These are phyloP conservation scores for Arge pagana DNA, from an alignment of 2,888 invertebrate species.

Conservation along the genomic window DNA sequence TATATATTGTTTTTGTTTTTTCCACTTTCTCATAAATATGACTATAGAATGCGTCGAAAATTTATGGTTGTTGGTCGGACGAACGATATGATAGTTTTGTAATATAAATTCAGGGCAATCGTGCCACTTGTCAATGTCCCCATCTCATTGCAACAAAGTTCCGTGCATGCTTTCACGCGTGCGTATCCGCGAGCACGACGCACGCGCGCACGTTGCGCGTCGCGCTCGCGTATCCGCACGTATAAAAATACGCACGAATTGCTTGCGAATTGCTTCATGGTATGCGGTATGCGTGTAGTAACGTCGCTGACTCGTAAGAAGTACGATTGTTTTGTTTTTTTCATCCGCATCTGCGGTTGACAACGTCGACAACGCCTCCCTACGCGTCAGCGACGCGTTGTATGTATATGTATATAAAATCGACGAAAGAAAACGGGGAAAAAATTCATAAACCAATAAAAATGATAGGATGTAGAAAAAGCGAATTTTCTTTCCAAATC, in stretches of 20 bases:
- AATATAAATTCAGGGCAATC: constrained; percentile 2
- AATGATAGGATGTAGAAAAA: not conserved
- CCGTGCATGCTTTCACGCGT: no score
- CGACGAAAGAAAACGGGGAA: not conserved
- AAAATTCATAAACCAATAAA: not conserved
- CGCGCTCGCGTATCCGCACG: no score
- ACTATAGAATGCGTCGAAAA: constrained; percentile 1
- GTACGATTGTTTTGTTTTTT: not conserved
- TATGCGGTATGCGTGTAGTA: not conserved
- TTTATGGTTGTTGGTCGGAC: constrained; percentile 12
- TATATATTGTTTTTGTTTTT: not conserved
- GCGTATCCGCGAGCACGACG: no score
- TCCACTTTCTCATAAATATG: not conserved
- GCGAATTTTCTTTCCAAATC: not conserved
- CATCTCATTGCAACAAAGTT: constrained; percentile 22
- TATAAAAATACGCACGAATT: no score
- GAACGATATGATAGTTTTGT: not conserved
- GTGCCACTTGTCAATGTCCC: constrained; percentile 14
- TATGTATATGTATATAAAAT: not conserved
- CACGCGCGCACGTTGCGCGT: no score
- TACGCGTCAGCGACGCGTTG: not conserved
- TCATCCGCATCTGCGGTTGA: not conserved
- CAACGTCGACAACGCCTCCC: not conserved
- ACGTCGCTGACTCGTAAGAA: constrained; percentile 6
- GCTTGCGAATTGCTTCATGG: constrained; percentile 17